Base-by-base conservation (phyloP, 2,797 vertebrate genomes). In the Ptychobarbus kaznakovi region DNA sequence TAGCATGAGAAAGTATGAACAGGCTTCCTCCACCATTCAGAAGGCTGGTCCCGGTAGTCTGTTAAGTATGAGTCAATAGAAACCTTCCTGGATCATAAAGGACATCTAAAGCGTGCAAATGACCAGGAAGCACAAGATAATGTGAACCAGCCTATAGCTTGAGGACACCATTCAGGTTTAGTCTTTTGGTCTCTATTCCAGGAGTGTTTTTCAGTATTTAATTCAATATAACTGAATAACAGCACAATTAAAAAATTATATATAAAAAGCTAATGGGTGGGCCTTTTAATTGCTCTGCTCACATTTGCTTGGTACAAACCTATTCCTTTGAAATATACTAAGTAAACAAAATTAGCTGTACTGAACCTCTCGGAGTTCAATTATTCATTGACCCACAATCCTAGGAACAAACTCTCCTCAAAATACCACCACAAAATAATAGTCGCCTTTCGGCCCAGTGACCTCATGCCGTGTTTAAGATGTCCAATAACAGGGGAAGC, bases 381-480 rank as follows among this genome's bases (percentile, higher is more conserved):
- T 95, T 94, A 96, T 94, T 91, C 86, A 89, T 91, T 93, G 94
- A 95, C 95, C 95, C 94, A 80, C 84, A 82, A 91, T 90, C 91
- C 91, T 83, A 83, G 63, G 92, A 89, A 92, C 88, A 91, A 92
- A 93, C 91, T 94, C 94, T 94, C 92, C 93, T 93, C 91, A 89
- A 92, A 92, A 93, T 94, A 95, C 93, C 93, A 90, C 91, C 91
- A 89, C 93, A 94, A 92, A 94, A 87, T 94, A 96, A 97, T 96
- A 95, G 95, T 93, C 90, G 90, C 88, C 89, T 86, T 89, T 89
- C 87, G 91, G 94, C 94, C 93, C 65, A 79, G 92, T 95, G 95
- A 96, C 95, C 96, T 94, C 95, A 95, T 92, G 94, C 89, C 90
- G 94, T 92, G 96, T 95, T 93, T 94, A 90, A 93, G 94, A 95